Evolutionary conservation across 2,113 vertebrate species (phyloP).

Genomic region (Emydocephalus ijimae): DNA sequence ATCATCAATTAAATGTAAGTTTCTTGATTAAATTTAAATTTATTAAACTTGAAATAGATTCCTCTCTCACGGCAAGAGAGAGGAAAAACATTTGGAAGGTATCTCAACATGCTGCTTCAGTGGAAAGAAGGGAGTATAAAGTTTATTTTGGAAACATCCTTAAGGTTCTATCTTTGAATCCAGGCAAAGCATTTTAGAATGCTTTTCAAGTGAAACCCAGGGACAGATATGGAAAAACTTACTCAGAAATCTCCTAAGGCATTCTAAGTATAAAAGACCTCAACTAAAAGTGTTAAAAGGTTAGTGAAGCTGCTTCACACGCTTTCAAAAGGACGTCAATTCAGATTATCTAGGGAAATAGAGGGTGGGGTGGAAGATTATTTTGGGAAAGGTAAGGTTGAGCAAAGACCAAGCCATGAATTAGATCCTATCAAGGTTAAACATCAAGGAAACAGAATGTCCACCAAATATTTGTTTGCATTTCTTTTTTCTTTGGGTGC

Average conservation of each 20-base stretch:
- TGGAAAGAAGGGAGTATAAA: neutral
- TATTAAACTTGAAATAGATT: neutral
- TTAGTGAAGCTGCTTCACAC: neutral
- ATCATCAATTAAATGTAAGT: neutral
- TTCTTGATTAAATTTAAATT: neutral
- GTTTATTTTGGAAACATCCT: neutral
- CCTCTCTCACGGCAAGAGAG: neutral
- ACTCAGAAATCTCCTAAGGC: neutral
- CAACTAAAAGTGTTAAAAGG: constrained; percentile 16
- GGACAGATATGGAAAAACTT: neutral
- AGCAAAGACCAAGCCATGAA: neutral
- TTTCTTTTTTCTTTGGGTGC: neutral
- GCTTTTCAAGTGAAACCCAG: neutral
- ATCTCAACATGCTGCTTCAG: neutral
- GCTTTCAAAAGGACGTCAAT: neutral
- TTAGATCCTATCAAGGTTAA: constrained; percentile 2
- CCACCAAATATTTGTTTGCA: neutral
- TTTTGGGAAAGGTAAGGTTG: neutral
- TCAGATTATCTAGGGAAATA: neutral
- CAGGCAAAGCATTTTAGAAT: neutral
- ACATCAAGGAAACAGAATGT: neutral
- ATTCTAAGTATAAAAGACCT: neutral
- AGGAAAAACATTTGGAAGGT: neutral
- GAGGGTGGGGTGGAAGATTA: neutral
- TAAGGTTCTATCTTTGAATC: neutral